Evolutionary conservation across 2,113 vertebrate species (phyloP).

Genomic region (Cebidichthys violaceus): DNA sequence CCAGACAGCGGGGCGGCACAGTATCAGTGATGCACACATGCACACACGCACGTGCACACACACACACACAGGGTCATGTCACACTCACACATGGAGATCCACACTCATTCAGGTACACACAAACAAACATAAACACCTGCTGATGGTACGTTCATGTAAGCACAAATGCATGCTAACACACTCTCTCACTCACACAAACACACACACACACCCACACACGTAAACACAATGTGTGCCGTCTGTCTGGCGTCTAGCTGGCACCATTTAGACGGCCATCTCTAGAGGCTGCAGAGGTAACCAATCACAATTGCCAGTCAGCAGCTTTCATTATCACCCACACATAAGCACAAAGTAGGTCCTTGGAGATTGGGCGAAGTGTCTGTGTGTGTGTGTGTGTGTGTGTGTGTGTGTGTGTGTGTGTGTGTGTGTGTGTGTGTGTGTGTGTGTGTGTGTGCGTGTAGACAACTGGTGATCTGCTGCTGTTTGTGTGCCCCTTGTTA

Average conservation of each 20-base stretch:
- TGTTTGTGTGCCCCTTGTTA: conserved; percentile 10
- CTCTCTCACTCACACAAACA: conserved; percentile 4
- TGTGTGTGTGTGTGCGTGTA: conserved; percentile 25
- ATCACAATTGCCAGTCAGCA: conserved; percentile 71
- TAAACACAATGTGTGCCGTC: conserved; percentile 42
- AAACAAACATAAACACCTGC: conserved; percentile 57
- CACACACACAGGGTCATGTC: neutral
- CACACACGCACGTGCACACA: conserved; percentile 26
- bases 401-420: conserved; percentile 19
- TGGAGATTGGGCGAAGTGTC: conserved; percentile 32
- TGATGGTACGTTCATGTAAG: conserved; percentile 16
- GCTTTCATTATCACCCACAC: conserved; percentile 69
- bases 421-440: neutral
- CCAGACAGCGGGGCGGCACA: conserved; percentile 31
- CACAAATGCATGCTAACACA: conserved; percentile 19
- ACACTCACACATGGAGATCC: conserved; percentile 1
- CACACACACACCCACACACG: conserved; percentile 41
- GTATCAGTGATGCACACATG: conserved; percentile 26
- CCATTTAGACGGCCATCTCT: conserved; percentile 67
- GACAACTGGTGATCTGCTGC: conserved; percentile 26
- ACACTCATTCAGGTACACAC: conserved; percentile 25
- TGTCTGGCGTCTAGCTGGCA: conserved; percentile 77
- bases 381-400: neutral
- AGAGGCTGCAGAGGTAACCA: conserved; percentile 61
- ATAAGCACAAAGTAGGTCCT: conserved; percentile 27